Base-by-base conservation (phyloP, 2,888 invertebrate species). In the Stenotaenia linearis region DNA sequence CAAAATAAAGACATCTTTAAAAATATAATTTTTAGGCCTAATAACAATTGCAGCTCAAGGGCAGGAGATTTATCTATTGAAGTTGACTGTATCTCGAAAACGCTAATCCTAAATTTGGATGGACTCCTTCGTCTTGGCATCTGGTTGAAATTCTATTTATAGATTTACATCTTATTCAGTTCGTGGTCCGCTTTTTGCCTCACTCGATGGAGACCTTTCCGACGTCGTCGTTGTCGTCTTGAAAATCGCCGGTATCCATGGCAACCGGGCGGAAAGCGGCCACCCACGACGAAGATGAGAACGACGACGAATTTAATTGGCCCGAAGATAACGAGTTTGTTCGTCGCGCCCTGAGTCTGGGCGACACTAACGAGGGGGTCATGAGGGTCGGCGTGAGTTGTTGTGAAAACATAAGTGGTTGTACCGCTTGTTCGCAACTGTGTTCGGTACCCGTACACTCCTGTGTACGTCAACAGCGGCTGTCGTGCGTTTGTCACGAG, bases 221-320 rank as follows among this genome's bases (percentile, higher is more conserved):
- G 9, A 6, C 32, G 32, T 32, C 32, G 32, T 32, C 32, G 32
- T 32, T 50, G 18, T 50, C 21, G 21, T 1, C 50, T 18, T n/a
- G 21, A 6, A 50, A 50, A 15, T 69, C 25, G 12, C 12, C 15
- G 9, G 69, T 69, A 28, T 3, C 69, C n/a, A 69, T 69, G 69
- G 69, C 69, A 69, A 69, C 69, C 1, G 12, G 25, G 25, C 2
- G 69, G 25, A 69, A 69, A 28, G 10, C 28, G 5, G 6, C 12
- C 69, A 28, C 69, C 25, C 69, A 75, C 15, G 80, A 78, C 0
- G 78, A 80, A 9, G 78, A 80, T 21, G 80, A 80, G 4, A 76
- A 76, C 10, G 80, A 80, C 7, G 80, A 80, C 1, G 80, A 80
- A 7, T 79, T 76, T 9, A 79, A 79, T 21, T 79, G 79, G 12